Percentiles rank a stretch among this genome's conserved stretches.
Evolutionary conservation across 2,888 invertebrate species (phyloP).

Genomic region (Lithosia quadra): DNA sequence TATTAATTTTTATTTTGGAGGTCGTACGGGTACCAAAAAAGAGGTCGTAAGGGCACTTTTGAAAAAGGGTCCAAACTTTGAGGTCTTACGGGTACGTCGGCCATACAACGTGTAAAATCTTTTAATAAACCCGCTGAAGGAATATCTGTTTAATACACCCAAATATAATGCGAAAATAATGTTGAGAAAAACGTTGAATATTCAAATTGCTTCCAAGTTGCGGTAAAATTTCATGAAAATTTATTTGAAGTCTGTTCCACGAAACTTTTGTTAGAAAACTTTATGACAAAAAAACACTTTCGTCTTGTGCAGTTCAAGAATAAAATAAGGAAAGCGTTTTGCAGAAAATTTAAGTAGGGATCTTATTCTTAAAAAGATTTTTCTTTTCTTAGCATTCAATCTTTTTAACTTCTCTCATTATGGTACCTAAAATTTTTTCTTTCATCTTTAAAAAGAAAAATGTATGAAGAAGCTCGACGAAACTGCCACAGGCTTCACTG

Average conservation of each 20-base stretch:
- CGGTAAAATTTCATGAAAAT: constrained; percentile 22
- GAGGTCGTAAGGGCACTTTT: too few relatives aligned
- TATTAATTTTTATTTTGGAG: too few relatives aligned
- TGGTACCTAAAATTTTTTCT: background rate
- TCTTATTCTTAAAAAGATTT: background rate
- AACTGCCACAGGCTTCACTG: background rate
- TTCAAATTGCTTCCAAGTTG: constrained; percentile 23
- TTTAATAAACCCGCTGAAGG: constrained; percentile 16
- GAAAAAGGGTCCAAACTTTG: too few relatives aligned
- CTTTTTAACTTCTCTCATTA: background rate
- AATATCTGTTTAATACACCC: constrained; percentile 8
- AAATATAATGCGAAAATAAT: constrained; percentile 20
- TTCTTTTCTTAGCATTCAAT: background rate
- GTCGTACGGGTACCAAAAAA: too few relatives aligned
- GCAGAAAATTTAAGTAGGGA: background rate
- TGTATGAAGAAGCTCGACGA: background rate
- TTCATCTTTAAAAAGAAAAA: background rate
- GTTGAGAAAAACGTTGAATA: constrained; percentile 24
- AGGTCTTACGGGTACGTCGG: too few relatives aligned
- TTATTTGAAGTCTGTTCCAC: background rate
- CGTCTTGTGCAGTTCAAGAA: background rate
- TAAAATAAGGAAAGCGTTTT: background rate
- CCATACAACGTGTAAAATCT: constrained; percentile 20
- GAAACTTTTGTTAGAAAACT: constrained; percentile 14
- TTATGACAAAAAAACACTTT: background rate